These are phyloP conservation scores for Saturnia pavonia DNA, from an alignment of 2,888 invertebrate species.

Conservation along the genomic window DNA sequence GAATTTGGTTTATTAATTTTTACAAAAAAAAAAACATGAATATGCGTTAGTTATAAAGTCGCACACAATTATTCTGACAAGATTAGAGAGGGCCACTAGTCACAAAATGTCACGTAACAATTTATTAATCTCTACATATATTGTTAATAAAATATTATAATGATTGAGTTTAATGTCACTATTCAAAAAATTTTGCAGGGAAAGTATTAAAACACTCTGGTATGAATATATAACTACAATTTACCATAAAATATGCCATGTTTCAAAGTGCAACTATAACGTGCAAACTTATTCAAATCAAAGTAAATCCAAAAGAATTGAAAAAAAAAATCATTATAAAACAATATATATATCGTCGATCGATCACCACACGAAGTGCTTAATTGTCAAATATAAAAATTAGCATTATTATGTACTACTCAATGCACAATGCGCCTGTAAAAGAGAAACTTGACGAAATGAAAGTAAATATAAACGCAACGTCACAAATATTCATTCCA, in stretches of 20 bases:
- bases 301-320: background rate
- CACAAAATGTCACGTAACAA: background rate
- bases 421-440: conserved; percentile 32
- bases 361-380: conserved; percentile 55
- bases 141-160: too few relatives aligned
- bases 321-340: background rate
- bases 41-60: background rate
- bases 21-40: background rate
- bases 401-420: conserved; percentile 26
- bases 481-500: conserved; percentile 42
- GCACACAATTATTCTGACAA: background rate
- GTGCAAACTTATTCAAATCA: background rate
- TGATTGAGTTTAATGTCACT: too few relatives aligned
- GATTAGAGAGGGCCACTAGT: background rate
- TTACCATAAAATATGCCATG: too few relatives aligned
- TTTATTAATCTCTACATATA: too few relatives aligned
- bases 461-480: conserved; percentile 49
- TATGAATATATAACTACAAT: too few relatives aligned
- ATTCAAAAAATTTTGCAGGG: too few relatives aligned
- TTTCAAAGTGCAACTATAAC: background rate
- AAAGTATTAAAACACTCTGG: too few relatives aligned
- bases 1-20: background rate
- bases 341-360: conserved; percentile 27
- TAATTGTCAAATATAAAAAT: conserved; percentile 32
- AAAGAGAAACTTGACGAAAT: conserved; percentile 48